Base-by-base conservation (phyloP, 1,140 invertebrate species). In the Drosophila chauvacae region DNA sequence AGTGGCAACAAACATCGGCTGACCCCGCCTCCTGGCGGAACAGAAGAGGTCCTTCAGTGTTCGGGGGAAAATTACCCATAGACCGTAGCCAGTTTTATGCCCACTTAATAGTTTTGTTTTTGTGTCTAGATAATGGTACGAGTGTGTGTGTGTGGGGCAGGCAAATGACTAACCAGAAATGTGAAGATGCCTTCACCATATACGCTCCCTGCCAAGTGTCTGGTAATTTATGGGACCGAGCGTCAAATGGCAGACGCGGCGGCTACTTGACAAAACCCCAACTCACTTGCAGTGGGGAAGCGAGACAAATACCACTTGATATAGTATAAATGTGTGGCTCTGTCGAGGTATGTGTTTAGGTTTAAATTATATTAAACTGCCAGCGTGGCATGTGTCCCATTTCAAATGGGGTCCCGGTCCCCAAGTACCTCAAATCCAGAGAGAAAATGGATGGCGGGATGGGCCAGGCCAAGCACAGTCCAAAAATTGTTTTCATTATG, bases 321-420 rank as follows among this genome's bases (percentile, higher is more conserved):
- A 69, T 57, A 33, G n/a, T 37, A 59, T 72, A 60, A 61, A 56
- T 56, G 45, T 65, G 48, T 74, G 70, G 65, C 62, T 69, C 44
- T 56, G 47, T 28, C 47, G 45, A 56, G 80, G 83, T 80, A 80
- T 87, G 80, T 86, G 57, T 87, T 87, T 88, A 80, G 84, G 84
- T 83, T 87, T 87, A 87, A 87, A 87, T 88, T 86, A 86, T 86
- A 86, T 87, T 84, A 87, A 88, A 87, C 84, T 87, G 83, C 84
- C 83, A 77, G 66, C 76, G 80, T 88, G 84, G 84, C 80, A 87
- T 84, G 84, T 84, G 85, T 77, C 84, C 84, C 84, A 77, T 84
- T 80, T 84, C 80, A 77, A 77, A 87, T 55, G 62, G 37, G 42
- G 23, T n/a, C 53, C 35, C 14, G 35, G 7, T 6, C 48, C 50